Conservation (phyloP, 35 echinoderm and acorn worm species). For the Strongylocentrotus purpuratus region DNA sequence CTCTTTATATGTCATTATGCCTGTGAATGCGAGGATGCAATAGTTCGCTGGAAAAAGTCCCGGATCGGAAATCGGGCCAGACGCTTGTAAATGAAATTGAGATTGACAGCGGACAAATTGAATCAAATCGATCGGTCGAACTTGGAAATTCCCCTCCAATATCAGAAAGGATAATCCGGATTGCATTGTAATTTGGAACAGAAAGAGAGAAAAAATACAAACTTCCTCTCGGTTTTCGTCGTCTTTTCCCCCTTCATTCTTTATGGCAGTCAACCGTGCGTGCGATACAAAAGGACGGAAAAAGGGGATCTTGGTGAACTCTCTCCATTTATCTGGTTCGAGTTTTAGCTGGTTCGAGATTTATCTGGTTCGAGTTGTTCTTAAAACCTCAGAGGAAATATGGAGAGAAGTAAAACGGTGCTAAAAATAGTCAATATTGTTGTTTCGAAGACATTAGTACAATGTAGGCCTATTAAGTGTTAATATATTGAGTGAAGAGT, state of each 20-base stretch:
- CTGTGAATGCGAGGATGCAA: background rate
- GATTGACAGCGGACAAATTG: constrained; percentile 24
- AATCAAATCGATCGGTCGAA: constrained; percentile 7
- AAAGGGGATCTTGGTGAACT: background rate
- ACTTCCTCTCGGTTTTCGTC: background rate
- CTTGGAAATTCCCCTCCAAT: background rate
- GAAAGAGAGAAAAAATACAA: background rate
- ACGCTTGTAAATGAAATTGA: constrained; percentile 5
- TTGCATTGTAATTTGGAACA: constrained; percentile 18
- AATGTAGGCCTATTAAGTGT: background rate
- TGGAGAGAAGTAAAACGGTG: background rate
- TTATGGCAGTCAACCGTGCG: background rate
- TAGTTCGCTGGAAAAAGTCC: background rate
- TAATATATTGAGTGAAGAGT: background rate
- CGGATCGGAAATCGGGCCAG: constrained; percentile 7
- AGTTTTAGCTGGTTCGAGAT: background rate
- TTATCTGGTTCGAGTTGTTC: too few relatives aligned
- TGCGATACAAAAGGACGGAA: background rate
- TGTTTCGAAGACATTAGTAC: background rate
- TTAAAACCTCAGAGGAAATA: background rate
- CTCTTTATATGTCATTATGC: background rate
- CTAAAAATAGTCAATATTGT: background rate
- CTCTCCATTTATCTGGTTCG: background rate
- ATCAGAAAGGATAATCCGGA: background rate
- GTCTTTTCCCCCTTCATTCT: background rate